A percentile compares a stretch with the other conserved stretches of the same genome.
Evolutionary conservation across 2,888 invertebrate genomes (phyloP).

Genomic region (Drosophila sordidula): DNA sequence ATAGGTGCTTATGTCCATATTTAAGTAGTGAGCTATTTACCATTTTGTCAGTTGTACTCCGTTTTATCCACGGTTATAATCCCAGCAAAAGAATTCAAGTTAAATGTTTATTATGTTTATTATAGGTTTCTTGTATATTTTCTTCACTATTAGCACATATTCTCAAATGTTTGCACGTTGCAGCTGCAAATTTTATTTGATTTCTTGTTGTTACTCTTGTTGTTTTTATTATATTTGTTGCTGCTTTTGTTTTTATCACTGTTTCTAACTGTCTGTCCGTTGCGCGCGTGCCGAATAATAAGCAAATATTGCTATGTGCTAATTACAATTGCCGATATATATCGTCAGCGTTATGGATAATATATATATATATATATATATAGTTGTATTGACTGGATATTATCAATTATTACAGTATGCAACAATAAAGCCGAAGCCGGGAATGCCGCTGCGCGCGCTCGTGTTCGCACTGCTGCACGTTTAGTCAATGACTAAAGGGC

Average conservation of each 20-base stretch:
- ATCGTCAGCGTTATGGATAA: slow-evolving; percentile 17
- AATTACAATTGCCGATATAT: slow-evolving; percentile 40
- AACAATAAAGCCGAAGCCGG: slow-evolving; percentile 50
- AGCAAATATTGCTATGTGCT: slow-evolving; percentile 35
- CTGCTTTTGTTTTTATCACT: slow-evolving; percentile 30
- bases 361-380: slow-evolving; percentile 4
- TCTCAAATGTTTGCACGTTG: slow-evolving; percentile 60
- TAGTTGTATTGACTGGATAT: slow-evolving; percentile 7
- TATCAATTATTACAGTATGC: slow-evolving; percentile 22
- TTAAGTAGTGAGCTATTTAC: slow-evolving; percentile 62
- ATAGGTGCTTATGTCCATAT: slow-evolving; percentile 21
- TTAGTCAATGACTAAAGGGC: slow-evolving; percentile 84
- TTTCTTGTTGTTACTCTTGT: slow-evolving; percentile 22
- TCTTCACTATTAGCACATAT: slow-evolving; percentile 60
- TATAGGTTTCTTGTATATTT: slow-evolving; percentile 33
- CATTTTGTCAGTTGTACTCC: slow-evolving; percentile 64
- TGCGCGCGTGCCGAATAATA: slow-evolving; percentile 67
- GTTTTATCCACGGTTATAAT: slow-evolving; percentile 47
- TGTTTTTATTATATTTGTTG: slow-evolving; percentile 18
- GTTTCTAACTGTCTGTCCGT: slow-evolving; percentile 44
- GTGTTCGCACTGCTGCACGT: slow-evolving; percentile 83
- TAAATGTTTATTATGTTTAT: slow-evolving; percentile 43
- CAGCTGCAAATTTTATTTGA: slow-evolving; percentile 42
- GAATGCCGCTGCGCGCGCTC: slow-evolving; percentile 73
- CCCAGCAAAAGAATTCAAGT: slow-evolving; percentile 37